A percentile compares a stretch with the other conserved stretches of the same genome.
These are phyloP conservation scores for Megalops cyprinoides DNA, from an alignment of 2,797 vertebrate species.

Conservation along the genomic window DNA sequence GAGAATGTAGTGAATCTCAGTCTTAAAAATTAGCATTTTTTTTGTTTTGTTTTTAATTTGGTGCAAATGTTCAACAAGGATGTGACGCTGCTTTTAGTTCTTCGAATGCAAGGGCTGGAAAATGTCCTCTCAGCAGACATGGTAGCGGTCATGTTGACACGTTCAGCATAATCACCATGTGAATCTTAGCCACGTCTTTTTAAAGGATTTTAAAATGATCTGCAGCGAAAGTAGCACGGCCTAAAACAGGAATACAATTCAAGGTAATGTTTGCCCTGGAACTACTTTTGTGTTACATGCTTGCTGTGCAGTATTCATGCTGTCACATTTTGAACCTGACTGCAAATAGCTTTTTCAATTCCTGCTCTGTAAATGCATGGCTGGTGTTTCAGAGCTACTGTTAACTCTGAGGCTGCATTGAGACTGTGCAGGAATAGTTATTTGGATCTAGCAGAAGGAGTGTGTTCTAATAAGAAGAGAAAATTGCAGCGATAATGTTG, in stretches of 20 bases:
- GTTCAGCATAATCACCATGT: not conserved
- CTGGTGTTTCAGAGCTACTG: too few species aligned
- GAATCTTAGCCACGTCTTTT: not conserved
- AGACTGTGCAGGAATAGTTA: not conserved
- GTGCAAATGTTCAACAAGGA: not conserved
- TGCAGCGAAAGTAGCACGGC: too few species aligned
- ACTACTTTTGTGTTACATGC: too few species aligned
- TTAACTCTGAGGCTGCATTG: not conserved
- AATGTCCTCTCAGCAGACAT: not conserved
- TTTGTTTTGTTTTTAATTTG: not conserved
- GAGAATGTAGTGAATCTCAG: too few species aligned
- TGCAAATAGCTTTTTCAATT: too few species aligned
- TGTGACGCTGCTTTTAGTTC: not conserved
- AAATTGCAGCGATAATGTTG: too few species aligned
- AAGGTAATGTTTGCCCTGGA: too few species aligned
- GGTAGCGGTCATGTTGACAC: not conserved
- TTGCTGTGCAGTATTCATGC: too few species aligned
- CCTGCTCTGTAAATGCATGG: too few species aligned
- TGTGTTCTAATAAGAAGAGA: not conserved
- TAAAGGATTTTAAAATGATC: not conserved
- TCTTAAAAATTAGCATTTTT: not conserved
- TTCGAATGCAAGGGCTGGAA: not conserved
- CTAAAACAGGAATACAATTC: too few species aligned
- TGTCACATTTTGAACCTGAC: too few species aligned
- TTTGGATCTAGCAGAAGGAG: not conserved